phyloP scores from a whole-genome alignment of 2,888 invertebrate species.

The Stenurella melanura region DNA sequence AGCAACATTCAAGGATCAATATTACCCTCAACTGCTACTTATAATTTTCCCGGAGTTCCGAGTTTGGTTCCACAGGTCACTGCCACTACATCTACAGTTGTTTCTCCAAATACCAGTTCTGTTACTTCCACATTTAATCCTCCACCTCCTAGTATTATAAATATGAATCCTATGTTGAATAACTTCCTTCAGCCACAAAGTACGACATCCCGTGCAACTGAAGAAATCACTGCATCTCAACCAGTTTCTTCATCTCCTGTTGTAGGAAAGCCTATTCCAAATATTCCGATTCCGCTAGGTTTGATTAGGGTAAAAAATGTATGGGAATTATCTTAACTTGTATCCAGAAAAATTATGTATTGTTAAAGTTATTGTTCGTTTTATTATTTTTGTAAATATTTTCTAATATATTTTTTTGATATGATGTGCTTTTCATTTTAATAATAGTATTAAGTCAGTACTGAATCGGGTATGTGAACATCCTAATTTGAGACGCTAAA shows the following conservation, averaged over 20 bases:
- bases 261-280: neutral
- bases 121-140: neutral
- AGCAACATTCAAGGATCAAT: too few relatives aligned
- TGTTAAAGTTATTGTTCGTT: neutral
- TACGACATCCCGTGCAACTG: neutral
- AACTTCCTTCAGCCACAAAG: constrained; percentile 3
- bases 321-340: constrained; percentile 35
- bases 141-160: constrained; percentile 8
- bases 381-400: neutral
- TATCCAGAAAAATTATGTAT: neutral
- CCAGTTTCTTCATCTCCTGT: neutral
- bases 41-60: too few relatives aligned
- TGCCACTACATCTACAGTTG: constrained; percentile 4
- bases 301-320: constrained; percentile 37
- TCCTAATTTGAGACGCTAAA: too few relatives aligned
- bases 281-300: constrained; percentile 3
- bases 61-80: too few relatives aligned
- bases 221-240: neutral
- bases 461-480: too few relatives aligned
- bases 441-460: neutral
- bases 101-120: constrained; percentile 2
- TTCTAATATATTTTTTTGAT: constrained; percentile 2
- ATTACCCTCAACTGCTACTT: too few relatives aligned
- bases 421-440: neutral
- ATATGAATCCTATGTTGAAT: constrained; percentile 15